A percentile compares a stretch with the other conserved stretches of the same genome.
These are phyloP conservation scores for Hippocampus comes DNA, from an alignment of 2,113 vertebrate genomes.

Conservation along the genomic window DNA sequence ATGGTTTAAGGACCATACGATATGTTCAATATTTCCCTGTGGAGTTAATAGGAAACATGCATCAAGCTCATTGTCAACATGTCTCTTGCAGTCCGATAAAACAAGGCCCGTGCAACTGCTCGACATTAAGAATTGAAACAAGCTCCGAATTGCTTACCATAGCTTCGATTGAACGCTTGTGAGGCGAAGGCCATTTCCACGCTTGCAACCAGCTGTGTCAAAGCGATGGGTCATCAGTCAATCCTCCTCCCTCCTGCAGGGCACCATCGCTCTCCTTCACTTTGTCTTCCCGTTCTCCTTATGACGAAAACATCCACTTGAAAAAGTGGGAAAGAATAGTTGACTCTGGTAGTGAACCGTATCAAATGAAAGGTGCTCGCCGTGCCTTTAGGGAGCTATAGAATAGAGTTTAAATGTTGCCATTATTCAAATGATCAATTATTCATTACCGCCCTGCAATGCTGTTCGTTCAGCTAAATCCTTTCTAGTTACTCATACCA, in stretches of 20 bases:
- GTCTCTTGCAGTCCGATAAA: constrained; percentile 29
- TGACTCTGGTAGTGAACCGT: constrained; percentile 18
- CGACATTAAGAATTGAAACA: constrained; percentile 10
- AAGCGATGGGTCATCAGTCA: constrained; percentile 55
- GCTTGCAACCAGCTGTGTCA: constrained; percentile 46
- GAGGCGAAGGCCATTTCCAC: constrained; percentile 48
- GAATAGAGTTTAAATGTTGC: background rate
- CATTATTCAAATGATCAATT: background rate
- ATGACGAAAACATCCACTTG: constrained; percentile 23
- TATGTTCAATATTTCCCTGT: constrained; percentile 8
- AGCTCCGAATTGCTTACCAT: constrained; percentile 22
- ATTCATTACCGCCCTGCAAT: background rate
- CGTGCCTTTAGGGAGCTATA: background rate
- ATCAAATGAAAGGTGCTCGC: background rate
- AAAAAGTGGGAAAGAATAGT: constrained; percentile 30
- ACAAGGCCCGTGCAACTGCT: constrained; percentile 33
- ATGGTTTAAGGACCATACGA: background rate
- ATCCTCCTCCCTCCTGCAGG: constrained; percentile 45
- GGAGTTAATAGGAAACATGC: constrained; percentile 12
- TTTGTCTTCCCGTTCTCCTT: constrained; percentile 31
- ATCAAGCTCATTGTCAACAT: constrained; percentile 8
- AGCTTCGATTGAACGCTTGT: constrained; percentile 52
- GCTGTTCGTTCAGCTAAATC: background rate
- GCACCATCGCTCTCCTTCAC: constrained; percentile 44
- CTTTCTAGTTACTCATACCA: background rate